These are phyloP conservation scores for Sminthurides aquaticus DNA, from an alignment of 2,888 invertebrate genomes.

Conservation along the genomic window DNA sequence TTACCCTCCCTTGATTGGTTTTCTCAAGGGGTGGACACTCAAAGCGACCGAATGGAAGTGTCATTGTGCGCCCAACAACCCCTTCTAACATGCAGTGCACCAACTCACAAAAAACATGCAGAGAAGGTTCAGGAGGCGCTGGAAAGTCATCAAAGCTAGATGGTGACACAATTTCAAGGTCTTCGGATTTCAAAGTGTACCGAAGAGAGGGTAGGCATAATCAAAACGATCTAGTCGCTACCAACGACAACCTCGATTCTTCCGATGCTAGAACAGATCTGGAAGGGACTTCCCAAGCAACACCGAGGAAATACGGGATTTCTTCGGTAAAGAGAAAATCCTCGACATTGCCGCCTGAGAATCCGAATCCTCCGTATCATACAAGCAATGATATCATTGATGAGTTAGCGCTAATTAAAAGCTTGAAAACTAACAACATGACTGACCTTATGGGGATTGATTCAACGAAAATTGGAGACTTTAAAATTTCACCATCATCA, in stretches of 20 bases:
- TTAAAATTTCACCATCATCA: too few relatives aligned
- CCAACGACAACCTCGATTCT: too few relatives aligned
- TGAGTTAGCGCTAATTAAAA: background rate
- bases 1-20: background rate
- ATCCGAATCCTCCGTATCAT: background rate
- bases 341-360: background rate
- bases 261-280: background rate
- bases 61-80: slow-evolving; percentile 9
- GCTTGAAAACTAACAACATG: too few relatives aligned
- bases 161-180: too few relatives aligned
- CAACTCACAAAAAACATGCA: background rate
- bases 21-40: background rate
- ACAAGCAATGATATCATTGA: background rate
- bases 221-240: too few relatives aligned
- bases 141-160: background rate
- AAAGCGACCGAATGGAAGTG: slow-evolving; percentile 1
- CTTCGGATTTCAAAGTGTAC: too few relatives aligned
- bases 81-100: background rate
- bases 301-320: background rate
- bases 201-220: too few relatives aligned
- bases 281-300: background rate
- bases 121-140: background rate
- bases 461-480: too few relatives aligned
- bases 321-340: background rate
- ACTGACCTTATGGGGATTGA: too few relatives aligned